These are phyloP conservation scores for Campylomormyrus tamandua DNA, from an alignment of 2,113 vertebrate genomes.

Conservation along the genomic window DNA sequence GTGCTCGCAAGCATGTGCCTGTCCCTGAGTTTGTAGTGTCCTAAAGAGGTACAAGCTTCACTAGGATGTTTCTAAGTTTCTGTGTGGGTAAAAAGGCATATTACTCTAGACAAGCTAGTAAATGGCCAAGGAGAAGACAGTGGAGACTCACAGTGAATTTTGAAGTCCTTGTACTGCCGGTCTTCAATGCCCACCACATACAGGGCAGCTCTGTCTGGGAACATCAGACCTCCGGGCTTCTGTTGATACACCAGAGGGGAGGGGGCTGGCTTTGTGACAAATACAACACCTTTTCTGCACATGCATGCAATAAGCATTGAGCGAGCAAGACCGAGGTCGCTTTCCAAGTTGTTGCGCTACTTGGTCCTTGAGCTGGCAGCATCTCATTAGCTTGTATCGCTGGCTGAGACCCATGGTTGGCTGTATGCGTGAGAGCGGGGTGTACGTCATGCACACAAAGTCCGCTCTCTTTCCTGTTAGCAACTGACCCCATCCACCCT, in stretches of 20 bases:
- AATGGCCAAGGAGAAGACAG: neutral
- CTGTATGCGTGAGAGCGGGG: neutral
- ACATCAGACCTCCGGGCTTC: slow-evolving; percentile 98
- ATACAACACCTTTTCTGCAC: neutral
- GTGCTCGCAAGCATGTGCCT: neutral
- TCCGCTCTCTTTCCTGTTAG: neutral
- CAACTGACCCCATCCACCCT: neutral
- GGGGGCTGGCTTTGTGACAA: slow-evolving; percentile 64
- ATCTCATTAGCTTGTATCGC: neutral
- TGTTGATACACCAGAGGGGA: slow-evolving; percentile 75
- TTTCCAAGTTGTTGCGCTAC: neutral
- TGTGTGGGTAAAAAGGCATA: neutral
- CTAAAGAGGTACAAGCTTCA: neutral
- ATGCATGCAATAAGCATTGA: neutral
- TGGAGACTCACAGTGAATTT: slow-evolving; percentile 91
- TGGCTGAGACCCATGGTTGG: neutral
- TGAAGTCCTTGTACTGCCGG: slow-evolving; percentile 98
- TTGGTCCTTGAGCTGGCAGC: neutral
- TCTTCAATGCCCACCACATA: slow-evolving; percentile 97
- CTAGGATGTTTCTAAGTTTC: neutral
- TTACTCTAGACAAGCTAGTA: neutral
- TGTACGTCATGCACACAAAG: neutral
- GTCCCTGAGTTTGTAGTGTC: neutral
- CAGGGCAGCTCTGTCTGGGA: slow-evolving; percentile 92
- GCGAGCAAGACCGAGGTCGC: neutral